A percentile compares a stretch with the other conserved stretches of the same genome.
These are phyloP conservation scores for Xerus rutilus DNA, from an alignment of 2,797 vertebrate genomes.

Conservation along the genomic window DNA sequence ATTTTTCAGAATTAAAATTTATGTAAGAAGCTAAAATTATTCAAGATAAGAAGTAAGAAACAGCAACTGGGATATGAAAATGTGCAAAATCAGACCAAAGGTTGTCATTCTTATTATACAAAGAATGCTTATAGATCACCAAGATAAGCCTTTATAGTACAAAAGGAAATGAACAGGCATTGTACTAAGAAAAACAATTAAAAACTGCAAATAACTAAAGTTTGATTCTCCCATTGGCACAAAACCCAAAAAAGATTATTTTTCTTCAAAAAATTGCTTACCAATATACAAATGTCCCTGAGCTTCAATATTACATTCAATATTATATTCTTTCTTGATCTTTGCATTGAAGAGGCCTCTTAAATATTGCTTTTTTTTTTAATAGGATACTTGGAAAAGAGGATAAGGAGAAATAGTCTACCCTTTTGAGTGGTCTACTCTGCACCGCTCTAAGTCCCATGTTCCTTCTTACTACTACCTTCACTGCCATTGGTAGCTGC, in stretches of 20 bases:
- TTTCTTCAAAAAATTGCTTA: not conserved
- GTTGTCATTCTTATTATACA: not conserved
- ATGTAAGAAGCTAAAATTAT: not conserved
- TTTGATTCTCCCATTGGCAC: not conserved
- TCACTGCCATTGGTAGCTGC: not conserved
- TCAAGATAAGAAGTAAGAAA: constrained; percentile 3
- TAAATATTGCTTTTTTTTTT: not conserved
- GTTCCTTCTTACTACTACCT: not conserved
- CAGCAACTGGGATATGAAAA: not conserved
- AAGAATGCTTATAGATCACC: not conserved
- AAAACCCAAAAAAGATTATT: not conserved
- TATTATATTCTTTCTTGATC: not conserved
- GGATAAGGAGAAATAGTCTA: not conserved
- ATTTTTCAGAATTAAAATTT: not conserved
- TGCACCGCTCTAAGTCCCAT: too few species aligned
- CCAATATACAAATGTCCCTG: not conserved
- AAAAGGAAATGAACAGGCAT: not conserved
- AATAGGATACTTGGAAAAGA: not conserved
- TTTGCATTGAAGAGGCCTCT: not conserved
- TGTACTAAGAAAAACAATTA: not conserved
- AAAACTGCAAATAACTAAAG: not conserved
- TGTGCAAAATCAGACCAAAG: not conserved
- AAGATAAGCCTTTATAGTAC: not conserved
- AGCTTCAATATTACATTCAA: not conserved
- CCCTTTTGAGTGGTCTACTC: not conserved